Conservation (phyloP, 2,797 vertebrate genomes). For the Bufotes viridis region DNA sequence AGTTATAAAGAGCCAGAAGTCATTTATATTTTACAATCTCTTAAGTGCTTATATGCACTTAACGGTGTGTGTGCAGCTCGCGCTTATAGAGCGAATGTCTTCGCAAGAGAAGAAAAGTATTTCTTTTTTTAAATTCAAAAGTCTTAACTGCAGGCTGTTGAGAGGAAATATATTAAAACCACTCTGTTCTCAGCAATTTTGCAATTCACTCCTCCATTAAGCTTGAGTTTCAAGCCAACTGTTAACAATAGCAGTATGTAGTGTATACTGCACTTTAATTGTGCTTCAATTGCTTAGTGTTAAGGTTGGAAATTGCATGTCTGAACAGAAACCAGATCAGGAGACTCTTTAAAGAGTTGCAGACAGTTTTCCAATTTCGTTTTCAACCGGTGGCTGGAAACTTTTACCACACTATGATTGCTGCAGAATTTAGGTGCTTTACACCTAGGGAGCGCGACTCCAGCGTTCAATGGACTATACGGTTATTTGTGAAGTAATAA, state of each 20-base stretch:
- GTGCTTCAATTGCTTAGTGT: constrained; percentile 33
- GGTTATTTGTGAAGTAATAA: not conserved
- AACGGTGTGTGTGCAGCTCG: constrained; percentile 16
- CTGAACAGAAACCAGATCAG: constrained; percentile 18
- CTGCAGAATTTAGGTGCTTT: not conserved
- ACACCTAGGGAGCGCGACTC: not conserved
- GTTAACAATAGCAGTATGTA: constrained; percentile 29
- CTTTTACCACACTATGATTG: constrained; percentile 8
- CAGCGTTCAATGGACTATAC: not conserved
- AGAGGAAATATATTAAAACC: constrained; percentile 38
- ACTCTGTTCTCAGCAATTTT: constrained; percentile 34
- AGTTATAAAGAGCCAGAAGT: constrained; percentile 5
- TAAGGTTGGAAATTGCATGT: constrained; percentile 3
- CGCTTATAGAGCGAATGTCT: constrained; percentile 16
- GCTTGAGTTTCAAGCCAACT: constrained; percentile 24
- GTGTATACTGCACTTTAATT: constrained; percentile 33
- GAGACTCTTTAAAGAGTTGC: not conserved
- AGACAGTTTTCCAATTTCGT: constrained; percentile 1
- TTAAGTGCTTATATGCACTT: constrained; percentile 20
- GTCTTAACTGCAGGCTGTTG: constrained; percentile 20
- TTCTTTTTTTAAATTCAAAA: constrained; percentile 6
- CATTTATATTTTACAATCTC: constrained; percentile 38
- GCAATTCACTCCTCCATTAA: constrained; percentile 41
- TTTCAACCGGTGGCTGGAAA: not conserved
- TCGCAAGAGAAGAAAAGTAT: not conserved